Base-by-base conservation (phyloP, 2,888 invertebrate species). In the Diplolepis rosae region DNA sequence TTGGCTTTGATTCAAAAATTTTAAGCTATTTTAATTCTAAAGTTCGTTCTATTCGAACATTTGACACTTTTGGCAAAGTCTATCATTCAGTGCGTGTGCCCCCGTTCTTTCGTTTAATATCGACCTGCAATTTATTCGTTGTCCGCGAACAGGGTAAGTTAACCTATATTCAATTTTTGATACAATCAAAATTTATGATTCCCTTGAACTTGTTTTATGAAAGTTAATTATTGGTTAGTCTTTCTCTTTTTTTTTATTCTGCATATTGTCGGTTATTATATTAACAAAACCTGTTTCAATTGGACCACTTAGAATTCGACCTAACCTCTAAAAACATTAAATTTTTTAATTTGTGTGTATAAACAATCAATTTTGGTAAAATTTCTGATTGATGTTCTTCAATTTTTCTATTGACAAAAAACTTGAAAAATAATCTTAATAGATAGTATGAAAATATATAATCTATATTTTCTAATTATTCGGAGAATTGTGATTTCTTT, bases 1-100 rank as follows among this genome's bases (percentile, higher is more conserved):
- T 77, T 79, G 81, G 77, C 72, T 66, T 65, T 65, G 67, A 69
- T 66, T 79, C 76, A 74, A 75, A 77, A 70, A 73, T 68, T 73
- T 42, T 52, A 51, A 77, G 73, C 68, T 81, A 81, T 83, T 83
- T 83, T 81, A 66, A 81, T 78, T 82, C 74, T 61, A 77, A 79
- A 82, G 75, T 78, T 74, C 67, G 68, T 65, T 66, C 4, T 27
- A 27, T 27, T 51, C 27, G 15, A 45, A 45, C 18, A 28, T 51
- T 51, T 51, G 51, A 51, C 50, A 50, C 51, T 28, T 28, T 51
- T 51, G 51, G 51, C 51, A 51, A 51, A 51, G 27, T 51, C 18
- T 15, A 18, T 45, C 65, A 77, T 76, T 79, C 18, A 9, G 45
- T 71, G 75, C 77, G 74, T 69, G 71, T n/a, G n/a, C n/a, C n/a